Evolutionary conservation across 2,888 invertebrate genomes (phyloP).

Genomic region (Dasypolia templi): DNA sequence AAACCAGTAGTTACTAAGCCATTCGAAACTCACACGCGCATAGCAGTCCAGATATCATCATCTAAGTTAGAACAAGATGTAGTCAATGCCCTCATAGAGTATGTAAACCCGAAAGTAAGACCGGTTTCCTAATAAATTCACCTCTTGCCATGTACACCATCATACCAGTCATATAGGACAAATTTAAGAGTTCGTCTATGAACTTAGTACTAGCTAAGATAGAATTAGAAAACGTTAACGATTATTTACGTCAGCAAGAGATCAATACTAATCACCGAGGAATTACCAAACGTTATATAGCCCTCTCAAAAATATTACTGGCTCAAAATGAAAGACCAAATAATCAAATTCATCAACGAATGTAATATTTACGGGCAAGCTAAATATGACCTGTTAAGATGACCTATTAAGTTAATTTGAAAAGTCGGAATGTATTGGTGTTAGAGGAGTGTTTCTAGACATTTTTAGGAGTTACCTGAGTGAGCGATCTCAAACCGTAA

Average conservation of each 20-base stretch:
- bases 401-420: too few species aligned
- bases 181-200: too few species aligned
- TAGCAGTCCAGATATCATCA: background rate
- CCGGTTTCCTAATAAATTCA: background rate
- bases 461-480: too few species aligned
- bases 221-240: too few species aligned
- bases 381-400: background rate
- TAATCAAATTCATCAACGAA: background rate
- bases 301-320: background rate
- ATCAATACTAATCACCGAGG: background rate
- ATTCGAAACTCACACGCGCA: background rate
- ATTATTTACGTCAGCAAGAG: background rate
- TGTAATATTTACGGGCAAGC: background rate
- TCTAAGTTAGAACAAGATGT: background rate
- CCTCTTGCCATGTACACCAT: too few species aligned
- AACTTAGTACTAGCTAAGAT: too few species aligned
- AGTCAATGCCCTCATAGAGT: background rate
- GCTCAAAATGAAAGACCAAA: background rate
- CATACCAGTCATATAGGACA: too few species aligned
- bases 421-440: too few species aligned
- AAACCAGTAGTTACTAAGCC: conserved; percentile 1
- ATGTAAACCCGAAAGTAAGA: background rate
- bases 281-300: background rate
- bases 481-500: too few species aligned
- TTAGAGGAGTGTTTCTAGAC: too few species aligned